Base-by-base conservation (phyloP, 1,140 invertebrate genomes). In the Drosophila obscura region DNA sequence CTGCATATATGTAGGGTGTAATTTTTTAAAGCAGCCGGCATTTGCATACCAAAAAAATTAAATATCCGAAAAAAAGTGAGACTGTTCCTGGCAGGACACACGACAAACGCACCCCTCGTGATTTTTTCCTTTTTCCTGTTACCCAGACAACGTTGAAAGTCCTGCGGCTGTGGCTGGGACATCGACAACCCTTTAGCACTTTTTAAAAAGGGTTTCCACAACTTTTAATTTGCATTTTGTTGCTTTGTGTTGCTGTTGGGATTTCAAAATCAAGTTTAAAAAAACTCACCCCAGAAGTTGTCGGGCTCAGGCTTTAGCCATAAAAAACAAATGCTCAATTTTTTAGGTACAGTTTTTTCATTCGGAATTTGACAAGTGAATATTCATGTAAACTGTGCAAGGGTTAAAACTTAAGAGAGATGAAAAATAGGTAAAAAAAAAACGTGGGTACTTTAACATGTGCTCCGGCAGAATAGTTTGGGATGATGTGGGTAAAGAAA, bases 361-460 rank as follows among this genome's bases (percentile, higher is more conserved):
- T 63, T 65, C 71, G 72, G 71, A 74, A 77, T 78, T 89, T 89
- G 80, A 90, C 89, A 90, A 91, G 89, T 91, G 89, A 90, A 90
- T 91, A 89, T 91, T 80, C 89, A 89, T 85, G 89, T 90, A 69
- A 64, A 39, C 45, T 66, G 49, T 50, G 78, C 65, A 90, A 90
- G 88, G 88, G 88, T 90, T 90, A 90, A 84, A 79, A 66, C 39
- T 59, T 52, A 60, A 39, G 44, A 56, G 72, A 26, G 45, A 46
- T 16, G 52, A 16, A 28, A 44, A 64, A 73, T 58, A 65, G 57
- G 69, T 49, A 53, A 35, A 49, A 63, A 83, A 80, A 84, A 87
- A 90, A 90, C 88, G 80, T 90, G 88, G 87, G 88, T 90, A 81
- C 82, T 90, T 59, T 55, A 79, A 80, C 82, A 90, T 90, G 88